phyloP scores from a whole-genome alignment of 2,888 invertebrate species.

The Thysanoteuthis rhombus region DNA sequence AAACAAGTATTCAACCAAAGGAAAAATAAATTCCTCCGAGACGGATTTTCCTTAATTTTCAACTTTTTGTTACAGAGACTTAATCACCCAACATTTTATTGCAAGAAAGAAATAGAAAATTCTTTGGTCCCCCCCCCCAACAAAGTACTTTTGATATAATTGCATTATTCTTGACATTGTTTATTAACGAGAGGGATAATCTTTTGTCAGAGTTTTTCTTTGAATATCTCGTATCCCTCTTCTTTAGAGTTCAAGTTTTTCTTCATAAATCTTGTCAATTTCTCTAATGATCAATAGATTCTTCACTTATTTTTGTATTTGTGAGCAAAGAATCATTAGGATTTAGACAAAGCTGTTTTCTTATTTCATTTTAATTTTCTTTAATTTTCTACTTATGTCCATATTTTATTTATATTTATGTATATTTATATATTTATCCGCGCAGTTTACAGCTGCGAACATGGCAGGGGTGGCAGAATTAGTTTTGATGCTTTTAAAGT shows the following conservation, averaged over 20 bases:
- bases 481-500: too few relatives aligned
- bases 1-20: background rate
- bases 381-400: background rate
- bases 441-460: too few relatives aligned
- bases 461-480: too few relatives aligned
- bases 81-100: background rate
- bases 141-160: constrained; percentile 1
- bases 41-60: background rate
- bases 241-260: background rate
- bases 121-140: background rate
- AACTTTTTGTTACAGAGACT: background rate
- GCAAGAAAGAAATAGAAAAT: background rate
- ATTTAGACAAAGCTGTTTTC: background rate
- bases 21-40: background rate
- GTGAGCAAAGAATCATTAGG: background rate
- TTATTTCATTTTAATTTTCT: background rate
- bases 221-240: background rate
- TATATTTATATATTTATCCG: too few relatives aligned
- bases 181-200: background rate
- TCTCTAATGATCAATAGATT: background rate
- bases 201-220: background rate
- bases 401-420: background rate
- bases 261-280: background rate
- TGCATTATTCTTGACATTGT: background rate
- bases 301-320: background rate